A percentile compares a stretch with the other conserved stretches of the same genome.
Evolutionary conservation across 2,113 vertebrate genomes (phyloP).

Genomic region (Siniperca knerii): DNA sequence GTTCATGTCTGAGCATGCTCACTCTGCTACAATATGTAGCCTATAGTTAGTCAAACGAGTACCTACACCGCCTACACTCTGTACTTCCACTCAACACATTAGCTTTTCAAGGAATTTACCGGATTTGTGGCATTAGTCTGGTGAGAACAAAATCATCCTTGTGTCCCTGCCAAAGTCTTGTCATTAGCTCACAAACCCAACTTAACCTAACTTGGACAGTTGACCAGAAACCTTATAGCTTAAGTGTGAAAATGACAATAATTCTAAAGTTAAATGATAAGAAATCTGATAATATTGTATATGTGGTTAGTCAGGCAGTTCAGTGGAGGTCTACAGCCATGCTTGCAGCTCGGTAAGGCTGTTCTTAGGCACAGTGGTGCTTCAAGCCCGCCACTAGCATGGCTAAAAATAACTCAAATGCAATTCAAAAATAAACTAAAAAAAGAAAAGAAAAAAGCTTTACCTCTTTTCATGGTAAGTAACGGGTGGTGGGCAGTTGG

Average conservation of each 20-base stretch:
- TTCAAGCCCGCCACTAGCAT: background rate
- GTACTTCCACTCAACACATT: background rate
- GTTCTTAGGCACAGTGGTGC: no score
- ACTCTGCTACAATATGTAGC: background rate
- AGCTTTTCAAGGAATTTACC: background rate
- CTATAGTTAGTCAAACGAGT: conserved; percentile 19
- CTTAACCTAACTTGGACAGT: background rate
- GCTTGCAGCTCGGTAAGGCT: no score
- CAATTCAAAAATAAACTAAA: background rate
- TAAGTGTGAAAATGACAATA: background rate
- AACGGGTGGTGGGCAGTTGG: background rate
- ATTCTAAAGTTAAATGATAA: background rate
- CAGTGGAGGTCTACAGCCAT: no score
- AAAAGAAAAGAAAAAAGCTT: background rate
- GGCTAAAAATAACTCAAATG: background rate
- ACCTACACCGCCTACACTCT: background rate
- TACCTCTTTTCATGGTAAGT: background rate
- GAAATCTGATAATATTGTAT: no score
- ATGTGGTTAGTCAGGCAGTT: no score
- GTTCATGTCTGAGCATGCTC: conserved; percentile 51
- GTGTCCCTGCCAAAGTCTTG: background rate
- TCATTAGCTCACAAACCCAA: conserved; percentile 16
- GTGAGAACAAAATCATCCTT: conserved; percentile 6
- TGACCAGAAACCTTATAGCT: background rate
- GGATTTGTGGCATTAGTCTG: conserved; percentile 30